A percentile compares a stretch with the other conserved stretches of the same genome.
phyloP scores from a whole-genome alignment of 2,797 vertebrate species.

The Pangasius mekongensis region DNA sequence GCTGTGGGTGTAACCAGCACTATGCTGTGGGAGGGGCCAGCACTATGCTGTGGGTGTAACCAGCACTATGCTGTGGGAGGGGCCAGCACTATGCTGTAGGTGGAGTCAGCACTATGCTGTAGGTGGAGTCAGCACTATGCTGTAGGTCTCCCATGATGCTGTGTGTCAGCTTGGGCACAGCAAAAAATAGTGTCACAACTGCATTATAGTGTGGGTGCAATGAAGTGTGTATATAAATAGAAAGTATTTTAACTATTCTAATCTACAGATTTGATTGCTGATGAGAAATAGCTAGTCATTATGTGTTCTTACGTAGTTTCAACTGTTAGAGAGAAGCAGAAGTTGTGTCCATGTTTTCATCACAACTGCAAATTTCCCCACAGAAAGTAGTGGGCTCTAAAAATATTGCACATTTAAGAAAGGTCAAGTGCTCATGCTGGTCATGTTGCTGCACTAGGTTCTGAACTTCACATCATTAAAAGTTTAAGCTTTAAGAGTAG shows the following conservation, averaged over 20 bases:
- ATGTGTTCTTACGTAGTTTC: neutral
- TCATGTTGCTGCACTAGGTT: neutral
- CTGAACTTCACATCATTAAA: constrained; percentile 2
- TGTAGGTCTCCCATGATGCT: neutral
- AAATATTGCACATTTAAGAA: neutral
- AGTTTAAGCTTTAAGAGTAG: neutral
- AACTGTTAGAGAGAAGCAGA: neutral
- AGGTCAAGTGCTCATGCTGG: constrained; percentile 10
- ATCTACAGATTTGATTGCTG: neutral
- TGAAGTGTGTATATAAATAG: neutral
- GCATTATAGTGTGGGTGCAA: neutral
- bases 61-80: too few species aligned
- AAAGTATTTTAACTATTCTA: neutral
- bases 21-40: too few species aligned
- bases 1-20: too few species aligned
- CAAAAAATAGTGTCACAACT: neutral
- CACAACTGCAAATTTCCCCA: neutral
- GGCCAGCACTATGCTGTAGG: neutral
- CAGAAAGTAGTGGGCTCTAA: neutral
- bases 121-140: neutral
- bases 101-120: neutral
- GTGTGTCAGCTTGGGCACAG: neutral
- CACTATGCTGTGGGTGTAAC: too few species aligned
- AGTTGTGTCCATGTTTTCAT: neutral
- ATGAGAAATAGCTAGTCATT: neutral